These are phyloP conservation scores for Halcyon chelicuti DNA, from an alignment of 2,797 vertebrate genomes.

Conservation along the genomic window DNA sequence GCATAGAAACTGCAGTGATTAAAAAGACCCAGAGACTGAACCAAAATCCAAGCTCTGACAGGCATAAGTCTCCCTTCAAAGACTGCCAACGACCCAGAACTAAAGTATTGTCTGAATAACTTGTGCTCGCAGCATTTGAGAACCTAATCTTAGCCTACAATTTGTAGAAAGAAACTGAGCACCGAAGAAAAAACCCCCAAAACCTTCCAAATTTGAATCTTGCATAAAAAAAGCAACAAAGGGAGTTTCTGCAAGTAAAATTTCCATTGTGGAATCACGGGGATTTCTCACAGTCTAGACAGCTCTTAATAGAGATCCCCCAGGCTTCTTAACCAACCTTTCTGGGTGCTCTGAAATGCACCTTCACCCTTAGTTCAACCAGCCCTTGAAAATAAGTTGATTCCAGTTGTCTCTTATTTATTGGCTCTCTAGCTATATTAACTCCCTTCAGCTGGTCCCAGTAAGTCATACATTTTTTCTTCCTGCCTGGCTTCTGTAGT, in stretches of 20 bases:
- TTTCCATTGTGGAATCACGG: neutral
- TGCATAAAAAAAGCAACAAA: neutral
- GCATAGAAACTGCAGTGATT: slow-evolving; percentile 20
- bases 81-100: slow-evolving; percentile 19
- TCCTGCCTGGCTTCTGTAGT: neutral
- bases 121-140: slow-evolving; percentile 1
- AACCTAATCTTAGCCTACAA: neutral
- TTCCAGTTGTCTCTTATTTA: neutral
- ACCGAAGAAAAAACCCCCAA: neutral
- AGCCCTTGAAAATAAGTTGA: neutral
- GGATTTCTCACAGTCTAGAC: neutral
- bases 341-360: neutral
- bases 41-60: slow-evolving; percentile 38
- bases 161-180: neutral
- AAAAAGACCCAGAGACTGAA: slow-evolving; percentile 40
- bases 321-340: neutral
- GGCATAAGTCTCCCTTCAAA: slow-evolving; percentile 52
- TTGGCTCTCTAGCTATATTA: neutral
- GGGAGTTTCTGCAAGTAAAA: neutral
- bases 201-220: neutral
- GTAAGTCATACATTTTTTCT: neutral
- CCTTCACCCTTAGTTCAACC: neutral
- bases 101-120: slow-evolving; percentile 37
- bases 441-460: neutral
- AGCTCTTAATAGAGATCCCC: neutral